Evolutionary conservation across 2,113 vertebrate genomes (phyloP), one percentile per base, ranked within the genome.

Genomic region (Camelus dromedarius): DNA sequence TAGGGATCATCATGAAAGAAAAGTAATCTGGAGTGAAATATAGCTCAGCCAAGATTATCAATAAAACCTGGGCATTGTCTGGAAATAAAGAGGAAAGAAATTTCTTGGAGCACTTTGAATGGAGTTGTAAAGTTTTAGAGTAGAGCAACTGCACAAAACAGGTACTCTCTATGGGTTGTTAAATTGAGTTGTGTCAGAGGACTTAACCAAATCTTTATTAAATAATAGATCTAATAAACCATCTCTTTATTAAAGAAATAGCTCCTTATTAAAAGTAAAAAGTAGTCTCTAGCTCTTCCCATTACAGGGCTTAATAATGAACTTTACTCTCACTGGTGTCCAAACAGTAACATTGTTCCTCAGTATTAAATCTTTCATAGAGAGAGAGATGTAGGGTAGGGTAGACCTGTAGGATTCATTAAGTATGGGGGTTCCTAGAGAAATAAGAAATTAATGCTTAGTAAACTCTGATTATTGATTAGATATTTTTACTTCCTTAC

Each of bases 401-500:
- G 3, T 11, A 48, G 5, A 8, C 0, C 3, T 22, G 20, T 2
- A 32, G 16, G 9, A 38, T 1, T 58, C 35, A 54, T 14, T 48
- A 13, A 11, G 15, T 30, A 38, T 28, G 14, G 14, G 5, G 19
- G 11, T 30, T 56, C 32, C 14, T 38, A 58, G 38, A 30, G 35
- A 70, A 80, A 81, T 58, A 48, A 66, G 13, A 73, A 73, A 42
- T 46, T 14, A 79, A 67, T 66, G 24, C 0, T 81, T 84, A 60
- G 11, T 38, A 22, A 79, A 66, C 26, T 75, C 8, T 50, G 20
- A 54, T 60, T 75, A n/a, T 20, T 18, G 30, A 79, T 19, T 75
- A 5, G 20, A 26, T 38, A 26, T 24, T 54, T 81, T 70, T 77
- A 62, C 7, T 92, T 92, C 82, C 66, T 89, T 95, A 50, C 30